These are phyloP conservation scores for Dicrurus megarhynchus DNA, from an alignment of 2,113 vertebrate genomes.

Conservation along the genomic window DNA sequence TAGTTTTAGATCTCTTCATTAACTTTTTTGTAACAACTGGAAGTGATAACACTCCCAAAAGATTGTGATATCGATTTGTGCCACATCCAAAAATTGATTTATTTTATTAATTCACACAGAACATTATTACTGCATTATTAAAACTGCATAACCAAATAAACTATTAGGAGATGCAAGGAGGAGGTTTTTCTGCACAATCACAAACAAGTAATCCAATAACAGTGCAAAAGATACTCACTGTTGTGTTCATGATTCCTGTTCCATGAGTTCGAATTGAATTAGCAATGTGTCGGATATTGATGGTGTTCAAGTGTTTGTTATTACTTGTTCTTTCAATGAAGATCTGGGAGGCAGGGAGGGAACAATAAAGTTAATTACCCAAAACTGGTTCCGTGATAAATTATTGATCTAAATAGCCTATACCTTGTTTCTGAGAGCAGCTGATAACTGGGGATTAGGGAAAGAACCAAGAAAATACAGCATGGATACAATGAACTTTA, in stretches of 20 bases:
- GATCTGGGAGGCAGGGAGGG: conserved; percentile 74
- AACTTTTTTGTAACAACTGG: not conserved
- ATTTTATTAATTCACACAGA: not conserved
- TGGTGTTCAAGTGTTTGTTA: conserved; percentile 99
- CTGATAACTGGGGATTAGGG: not conserved
- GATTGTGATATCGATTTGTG: not conserved
- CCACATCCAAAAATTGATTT: not conserved
- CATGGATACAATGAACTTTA: not conserved
- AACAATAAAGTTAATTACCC: not conserved
- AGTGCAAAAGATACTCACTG: conserved; percentile 76
- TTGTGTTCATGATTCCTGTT: conserved; percentile 99
- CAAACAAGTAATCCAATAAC: not conserved
- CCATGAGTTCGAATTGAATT: conserved; percentile 98
- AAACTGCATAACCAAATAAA: not conserved
- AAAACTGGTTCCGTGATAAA: not conserved
- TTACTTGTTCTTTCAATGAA: conserved; percentile 98
- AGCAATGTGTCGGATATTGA: conserved; percentile 97
- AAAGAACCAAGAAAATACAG: not conserved
- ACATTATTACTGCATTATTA: not conserved
- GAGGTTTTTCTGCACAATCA: not conserved
- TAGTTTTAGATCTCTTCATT: not conserved
- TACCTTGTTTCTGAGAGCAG: not conserved
- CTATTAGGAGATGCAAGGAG: not conserved
- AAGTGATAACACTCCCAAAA: not conserved
- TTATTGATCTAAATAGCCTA: not conserved